Conservation (phyloP, 1,140 invertebrate species). For the Drosophila oshimai region DNA sequence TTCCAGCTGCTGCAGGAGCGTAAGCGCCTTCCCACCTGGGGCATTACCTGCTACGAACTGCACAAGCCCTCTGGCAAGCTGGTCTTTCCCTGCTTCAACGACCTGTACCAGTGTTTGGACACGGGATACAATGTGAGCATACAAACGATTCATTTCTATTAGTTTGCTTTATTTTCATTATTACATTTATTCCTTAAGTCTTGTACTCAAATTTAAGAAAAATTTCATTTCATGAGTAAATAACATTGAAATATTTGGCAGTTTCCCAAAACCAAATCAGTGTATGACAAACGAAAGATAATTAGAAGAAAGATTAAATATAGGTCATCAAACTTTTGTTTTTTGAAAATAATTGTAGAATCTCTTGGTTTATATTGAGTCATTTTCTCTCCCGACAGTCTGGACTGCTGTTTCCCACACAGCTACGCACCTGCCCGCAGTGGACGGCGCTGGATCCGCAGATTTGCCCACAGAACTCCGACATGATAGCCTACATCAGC, state of each 20-base stretch:
- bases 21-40: constrained; percentile 94
- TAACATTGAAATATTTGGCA: no score
- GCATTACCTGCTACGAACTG: constrained; percentile 96
- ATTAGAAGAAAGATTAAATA: no score
- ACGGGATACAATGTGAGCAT: constrained; percentile 86
- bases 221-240: no score
- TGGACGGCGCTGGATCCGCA: constrained; percentile 92
- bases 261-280: no score
- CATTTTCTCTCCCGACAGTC: constrained; percentile 83
- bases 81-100: constrained; percentile 94
- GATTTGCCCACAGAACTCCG: constrained; percentile 94
- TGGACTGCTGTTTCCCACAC: constrained; percentile 88
- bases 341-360: no score
- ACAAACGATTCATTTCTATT: not conserved
- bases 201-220: no score
- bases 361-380: no score
- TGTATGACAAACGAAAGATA: no score
- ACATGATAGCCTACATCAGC: constrained; percentile 95
- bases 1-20: constrained; percentile 95
- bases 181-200: no score
- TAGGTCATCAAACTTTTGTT: no score
- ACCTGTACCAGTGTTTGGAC: constrained; percentile 91
- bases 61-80: constrained; percentile 91
- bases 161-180: no score
- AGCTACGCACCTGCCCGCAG: constrained; percentile 86